Percentiles rank a stretch among this genome's conserved stretches.
Evolutionary conservation across 2,888 invertebrate species (phyloP).

Genomic region (Lamellibrachia satsuma): DNA sequence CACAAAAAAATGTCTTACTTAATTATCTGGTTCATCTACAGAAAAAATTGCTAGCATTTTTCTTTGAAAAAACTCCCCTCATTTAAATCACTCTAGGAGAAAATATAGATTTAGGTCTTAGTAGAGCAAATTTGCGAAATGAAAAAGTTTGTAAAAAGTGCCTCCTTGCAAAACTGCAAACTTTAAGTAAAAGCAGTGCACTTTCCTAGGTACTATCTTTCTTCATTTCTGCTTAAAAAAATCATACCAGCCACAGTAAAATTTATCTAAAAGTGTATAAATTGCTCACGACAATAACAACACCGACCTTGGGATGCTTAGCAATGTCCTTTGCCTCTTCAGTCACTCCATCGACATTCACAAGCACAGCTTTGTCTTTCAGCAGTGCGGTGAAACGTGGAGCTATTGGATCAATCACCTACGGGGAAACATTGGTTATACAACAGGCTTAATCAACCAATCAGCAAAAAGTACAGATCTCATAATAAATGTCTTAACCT

Average conservation of each 20-base stretch:
- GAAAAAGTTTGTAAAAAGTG: not conserved
- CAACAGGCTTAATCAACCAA: not conserved
- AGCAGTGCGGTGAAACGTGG: conserved; percentile 90
- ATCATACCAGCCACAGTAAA: not conserved
- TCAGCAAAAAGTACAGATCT: not conserved
- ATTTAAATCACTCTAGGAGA: too few relatives aligned
- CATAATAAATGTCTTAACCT: not conserved
- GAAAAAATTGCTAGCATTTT: too few relatives aligned
- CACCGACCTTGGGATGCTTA: conserved; percentile 82
- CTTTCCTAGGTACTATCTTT: not conserved
- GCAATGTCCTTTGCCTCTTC: conserved; percentile 75
- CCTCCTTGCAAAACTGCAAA: not conserved
- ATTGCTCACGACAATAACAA: not conserved
- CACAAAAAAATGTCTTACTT: not conserved
- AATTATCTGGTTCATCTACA: not conserved
- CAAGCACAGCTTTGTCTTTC: conserved; percentile 69
- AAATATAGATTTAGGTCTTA: not conserved
- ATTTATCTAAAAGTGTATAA: not conserved
- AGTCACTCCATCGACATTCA: conserved; percentile 74
- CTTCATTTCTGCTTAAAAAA: not conserved
- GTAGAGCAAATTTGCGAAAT: not conserved
- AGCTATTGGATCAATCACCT: conserved; percentile 94
- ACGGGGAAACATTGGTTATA: conserved; percentile 42
- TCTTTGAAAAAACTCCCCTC: too few relatives aligned
- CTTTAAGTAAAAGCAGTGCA: not conserved